Evolutionary conservation across 2,797 vertebrate species (phyloP), one percentile per base, ranked within the genome.

Genomic region (Mormyrus hasselquistii): DNA sequence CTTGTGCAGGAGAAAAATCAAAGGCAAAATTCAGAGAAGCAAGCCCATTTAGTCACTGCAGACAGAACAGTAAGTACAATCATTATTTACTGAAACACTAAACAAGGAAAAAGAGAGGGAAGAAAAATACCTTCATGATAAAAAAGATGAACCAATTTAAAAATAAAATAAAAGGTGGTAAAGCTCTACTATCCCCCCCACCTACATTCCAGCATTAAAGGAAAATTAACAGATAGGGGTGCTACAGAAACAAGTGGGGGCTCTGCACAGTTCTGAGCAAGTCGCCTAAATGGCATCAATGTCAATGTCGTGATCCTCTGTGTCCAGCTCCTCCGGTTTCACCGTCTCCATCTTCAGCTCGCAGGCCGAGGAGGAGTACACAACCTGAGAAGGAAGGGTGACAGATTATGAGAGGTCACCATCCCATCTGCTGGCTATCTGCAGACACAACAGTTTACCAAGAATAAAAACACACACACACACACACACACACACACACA

Each of bases 281-380:
- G 90, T 73, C 90, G 95, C 34, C 97, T 96, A 99, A 96, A 99
- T 99, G 90, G 98, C 98, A 94, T 99, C 98, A 4, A 99, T 99
- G 94, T 99, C 98, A 49, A 99, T 98, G 94, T 99, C 98, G 0
- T 99, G 98, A 44, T 99, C 98, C 53, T 96, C 96, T 91, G 98
- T 98, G 34, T 94, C 57, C 22, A 94, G 92, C 87, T 93, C 93
- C 90, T 95, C 94, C 47, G 97, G 94, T 95, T 98, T 97, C 94
- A 99, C 96, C 12, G 97, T 97, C 95, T 99, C 98, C 93, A 99
- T 97, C 95, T 97, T 99, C 89, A 99, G 97, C 94, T 98, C 96
- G 41, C 95, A 97, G 93, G 97, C 98, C 52, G 97, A 97, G 91
- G 97, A 94, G 0, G 97, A 99, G 91, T 99, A 99, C 89, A 99